Conservation (phyloP, 2,888 invertebrate species). For the Andrena minutula region DNA sequence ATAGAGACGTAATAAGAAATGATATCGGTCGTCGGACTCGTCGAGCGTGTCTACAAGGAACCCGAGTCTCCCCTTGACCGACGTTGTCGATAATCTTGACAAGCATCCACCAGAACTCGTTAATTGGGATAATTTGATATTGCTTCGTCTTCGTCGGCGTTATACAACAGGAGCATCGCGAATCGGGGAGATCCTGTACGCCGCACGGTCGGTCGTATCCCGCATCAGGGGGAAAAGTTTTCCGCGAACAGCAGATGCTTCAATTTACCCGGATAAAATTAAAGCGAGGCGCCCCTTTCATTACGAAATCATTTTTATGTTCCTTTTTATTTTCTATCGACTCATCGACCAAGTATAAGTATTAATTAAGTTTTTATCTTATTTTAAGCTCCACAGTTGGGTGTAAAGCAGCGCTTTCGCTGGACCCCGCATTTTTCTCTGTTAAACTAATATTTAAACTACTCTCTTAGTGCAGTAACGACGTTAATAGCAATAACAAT, state of each 20-base stretch:
- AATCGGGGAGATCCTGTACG: neutral
- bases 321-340: neutral
- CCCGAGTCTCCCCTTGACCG: neutral
- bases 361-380: no score
- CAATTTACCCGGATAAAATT: constrained; percentile 40
- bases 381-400: no score
- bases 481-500: no score
- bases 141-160: neutral
- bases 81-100: neutral
- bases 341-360: no score
- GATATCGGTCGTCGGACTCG: neutral
- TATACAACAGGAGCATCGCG: neutral
- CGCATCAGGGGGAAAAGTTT: constrained; percentile 17
- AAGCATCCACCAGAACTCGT: neutral
- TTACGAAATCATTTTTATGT: constrained; percentile 49
- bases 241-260: constrained; percentile 48
- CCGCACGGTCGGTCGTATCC: constrained; percentile 8
- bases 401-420: no score
- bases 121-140: constrained; percentile 18
- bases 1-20: no score
- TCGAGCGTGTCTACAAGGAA: neutral
- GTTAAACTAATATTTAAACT: no score
- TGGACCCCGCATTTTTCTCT: no score
- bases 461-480: no score
- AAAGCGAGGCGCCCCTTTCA: constrained; percentile 37